Conservation (phyloP, 1,140 invertebrate genomes). For the Ostrea edulis region DNA sequence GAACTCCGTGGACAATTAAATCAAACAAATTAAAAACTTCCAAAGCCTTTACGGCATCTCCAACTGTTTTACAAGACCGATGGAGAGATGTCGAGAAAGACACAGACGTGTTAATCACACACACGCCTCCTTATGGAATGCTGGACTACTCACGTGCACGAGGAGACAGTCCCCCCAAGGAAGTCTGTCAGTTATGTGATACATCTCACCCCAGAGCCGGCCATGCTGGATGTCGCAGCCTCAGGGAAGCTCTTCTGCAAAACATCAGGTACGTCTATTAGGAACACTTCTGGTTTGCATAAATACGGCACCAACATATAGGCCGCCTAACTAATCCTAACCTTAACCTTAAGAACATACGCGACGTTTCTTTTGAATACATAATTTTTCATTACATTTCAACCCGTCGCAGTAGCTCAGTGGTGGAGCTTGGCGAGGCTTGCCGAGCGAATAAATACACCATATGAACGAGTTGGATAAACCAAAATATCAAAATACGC, state of each 20-base stretch:
- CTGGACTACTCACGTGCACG: slow-evolving; percentile 54
- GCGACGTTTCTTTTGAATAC: no score
- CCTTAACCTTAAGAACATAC: background rate
- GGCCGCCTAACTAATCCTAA: background rate
- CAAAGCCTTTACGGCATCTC: slow-evolving; percentile 59
- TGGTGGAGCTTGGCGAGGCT: no score
- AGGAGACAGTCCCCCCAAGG: background rate
- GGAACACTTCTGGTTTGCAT: background rate
- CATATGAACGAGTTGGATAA: no score
- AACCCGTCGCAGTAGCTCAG: no score
- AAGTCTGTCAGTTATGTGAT: slow-evolving; percentile 52
- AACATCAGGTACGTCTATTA: slow-evolving; percentile 58
- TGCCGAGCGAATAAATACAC: no score
- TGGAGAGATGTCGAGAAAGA: slow-evolving; percentile 65
- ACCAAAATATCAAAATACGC: no score
- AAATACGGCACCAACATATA: background rate
- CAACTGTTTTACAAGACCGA: slow-evolving; percentile 57
- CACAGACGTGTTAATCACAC: slow-evolving; percentile 70
- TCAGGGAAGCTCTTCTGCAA: slow-evolving; percentile 59
- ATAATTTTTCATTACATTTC: no score
- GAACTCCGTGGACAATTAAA: slow-evolving; percentile 64
- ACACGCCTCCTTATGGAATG: slow-evolving; percentile 67
- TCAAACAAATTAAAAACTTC: slow-evolving; percentile 57
- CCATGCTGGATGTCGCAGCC: slow-evolving; percentile 58
- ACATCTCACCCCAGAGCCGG: slow-evolving; percentile 51